Conservation (phyloP, 2,113 vertebrate species). For the Brachirus orientalis region DNA sequence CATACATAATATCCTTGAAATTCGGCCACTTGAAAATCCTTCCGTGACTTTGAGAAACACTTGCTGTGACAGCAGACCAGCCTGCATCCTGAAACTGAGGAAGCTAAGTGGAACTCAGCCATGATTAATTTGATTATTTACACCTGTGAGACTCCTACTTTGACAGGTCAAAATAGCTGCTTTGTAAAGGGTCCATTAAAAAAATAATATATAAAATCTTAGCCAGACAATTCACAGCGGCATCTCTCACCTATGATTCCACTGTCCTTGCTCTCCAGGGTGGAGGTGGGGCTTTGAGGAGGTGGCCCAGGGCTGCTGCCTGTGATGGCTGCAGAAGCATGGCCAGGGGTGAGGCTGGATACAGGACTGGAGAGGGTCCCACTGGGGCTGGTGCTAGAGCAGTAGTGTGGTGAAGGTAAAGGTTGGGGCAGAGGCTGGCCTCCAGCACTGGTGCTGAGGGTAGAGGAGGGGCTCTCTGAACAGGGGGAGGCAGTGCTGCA, state of each 20-base stretch:
- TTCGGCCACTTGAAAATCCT: too few relatives aligned
- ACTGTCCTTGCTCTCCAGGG: constrained; percentile 98
- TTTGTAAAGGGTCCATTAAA: neutral
- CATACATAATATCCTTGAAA: too few relatives aligned
- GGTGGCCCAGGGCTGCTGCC: constrained; percentile 87
- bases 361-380: constrained; percentile 91
- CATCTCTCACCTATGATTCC: constrained; percentile 93
- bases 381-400: constrained; percentile 82
- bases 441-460: constrained; percentile 63
- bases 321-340: constrained; percentile 84
- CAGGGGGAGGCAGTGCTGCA: constrained; percentile 86
- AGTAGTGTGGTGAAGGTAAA: constrained; percentile 46
- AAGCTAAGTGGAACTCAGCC: too few relatives aligned
- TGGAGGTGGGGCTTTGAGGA: constrained; percentile 94
- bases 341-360: constrained; percentile 85
- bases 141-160: too few relatives aligned
- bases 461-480: constrained; percentile 79
- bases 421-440: constrained; percentile 42
- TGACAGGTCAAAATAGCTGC: too few relatives aligned
- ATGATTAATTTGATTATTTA: too few relatives aligned
- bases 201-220: neutral
- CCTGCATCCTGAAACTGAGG: too few relatives aligned
- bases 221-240: constrained; percentile 4
- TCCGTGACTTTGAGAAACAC: too few relatives aligned
- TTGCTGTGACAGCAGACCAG: too few relatives aligned